A percentile compares a stretch with the other conserved stretches of the same genome.
These are phyloP conservation scores for Gymnocheta viridis DNA, from an alignment of 2,888 invertebrate species.

Conservation along the genomic window DNA sequence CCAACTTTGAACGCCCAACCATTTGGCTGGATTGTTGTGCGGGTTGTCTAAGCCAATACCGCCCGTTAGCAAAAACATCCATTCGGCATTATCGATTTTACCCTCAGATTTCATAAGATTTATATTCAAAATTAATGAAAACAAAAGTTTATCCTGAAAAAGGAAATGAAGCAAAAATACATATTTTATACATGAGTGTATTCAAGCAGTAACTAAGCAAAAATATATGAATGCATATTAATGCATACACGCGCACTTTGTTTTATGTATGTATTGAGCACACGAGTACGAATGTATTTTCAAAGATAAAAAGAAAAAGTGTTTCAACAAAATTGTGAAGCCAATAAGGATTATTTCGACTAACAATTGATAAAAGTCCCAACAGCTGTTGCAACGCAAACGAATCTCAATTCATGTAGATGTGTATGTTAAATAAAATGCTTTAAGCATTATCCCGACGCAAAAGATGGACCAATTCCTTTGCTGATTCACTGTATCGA, in stretches of 20 bases:
- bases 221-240: not conserved
- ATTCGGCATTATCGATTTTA: conserved; percentile 86
- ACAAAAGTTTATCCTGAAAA: conserved; percentile 92
- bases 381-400: conserved; percentile 37
- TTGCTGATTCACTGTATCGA: too few relatives aligned
- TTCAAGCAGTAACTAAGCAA: not conserved
- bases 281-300: not conserved
- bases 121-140: conserved; percentile 89
- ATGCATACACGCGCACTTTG: not conserved
- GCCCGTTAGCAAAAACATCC: conserved; percentile 94
- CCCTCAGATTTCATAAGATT: conserved; percentile 87
- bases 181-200: not conserved
- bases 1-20: conserved; percentile 89
- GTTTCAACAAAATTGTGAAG: conserved; percentile 30
- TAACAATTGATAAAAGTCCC: conserved; percentile 48
- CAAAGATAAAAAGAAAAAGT: conserved; percentile 2
- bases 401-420: not conserved
- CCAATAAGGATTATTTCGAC: conserved; percentile 40
- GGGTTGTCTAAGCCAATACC: conserved; percentile 91
- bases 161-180: conserved; percentile 23
- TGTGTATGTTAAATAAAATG: too few relatives aligned
- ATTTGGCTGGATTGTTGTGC: conserved; percentile 86
- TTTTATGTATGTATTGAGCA: not conserved
- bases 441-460: too few relatives aligned
- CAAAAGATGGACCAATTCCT: too few relatives aligned